phyloP scores from a whole-genome alignment of 2,113 vertebrate genomes.

The Symphodus melops region DNA sequence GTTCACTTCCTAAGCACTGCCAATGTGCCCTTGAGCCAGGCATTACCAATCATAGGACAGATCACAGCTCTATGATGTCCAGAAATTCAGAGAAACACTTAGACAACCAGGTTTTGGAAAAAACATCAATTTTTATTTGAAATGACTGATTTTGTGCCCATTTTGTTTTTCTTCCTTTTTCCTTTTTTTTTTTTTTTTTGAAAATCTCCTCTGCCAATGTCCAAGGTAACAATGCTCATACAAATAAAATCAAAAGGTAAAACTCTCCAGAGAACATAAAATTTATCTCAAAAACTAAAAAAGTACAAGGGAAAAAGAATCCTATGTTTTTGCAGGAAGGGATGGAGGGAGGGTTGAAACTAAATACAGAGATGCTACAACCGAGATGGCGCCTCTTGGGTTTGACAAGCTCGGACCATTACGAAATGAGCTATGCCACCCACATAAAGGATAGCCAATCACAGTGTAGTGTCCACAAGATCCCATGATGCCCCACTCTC shows the following conservation, averaged over 20 bases:
- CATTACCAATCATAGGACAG: neutral
- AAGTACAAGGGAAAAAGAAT: constrained; percentile 37
- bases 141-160: constrained; percentile 79
- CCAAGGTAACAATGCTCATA: constrained; percentile 55
- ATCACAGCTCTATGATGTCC: neutral
- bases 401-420: constrained; percentile 38
- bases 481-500: constrained; percentile 81
- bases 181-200: constrained; percentile 55
- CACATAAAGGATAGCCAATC: constrained; percentile 71
- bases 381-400: constrained; percentile 63
- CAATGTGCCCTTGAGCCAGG: too few species aligned
- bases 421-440: neutral
- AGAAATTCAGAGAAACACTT: constrained; percentile 23
- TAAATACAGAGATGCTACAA: constrained; percentile 78
- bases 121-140: constrained; percentile 82
- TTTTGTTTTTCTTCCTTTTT: constrained; percentile 52
- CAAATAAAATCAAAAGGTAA: constrained; percentile 62
- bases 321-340: constrained; percentile 31
- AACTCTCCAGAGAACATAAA: constrained; percentile 62
- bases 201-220: constrained; percentile 67
- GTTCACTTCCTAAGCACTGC: too few species aligned
- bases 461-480: constrained; percentile 83
- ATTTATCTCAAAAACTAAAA: constrained; percentile 53
- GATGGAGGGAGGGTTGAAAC: constrained; percentile 45
- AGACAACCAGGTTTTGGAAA: constrained; percentile 60